These are phyloP conservation scores for Pollenia labialis DNA, from an alignment of 2,888 invertebrate genomes.

Conservation along the genomic window DNA sequence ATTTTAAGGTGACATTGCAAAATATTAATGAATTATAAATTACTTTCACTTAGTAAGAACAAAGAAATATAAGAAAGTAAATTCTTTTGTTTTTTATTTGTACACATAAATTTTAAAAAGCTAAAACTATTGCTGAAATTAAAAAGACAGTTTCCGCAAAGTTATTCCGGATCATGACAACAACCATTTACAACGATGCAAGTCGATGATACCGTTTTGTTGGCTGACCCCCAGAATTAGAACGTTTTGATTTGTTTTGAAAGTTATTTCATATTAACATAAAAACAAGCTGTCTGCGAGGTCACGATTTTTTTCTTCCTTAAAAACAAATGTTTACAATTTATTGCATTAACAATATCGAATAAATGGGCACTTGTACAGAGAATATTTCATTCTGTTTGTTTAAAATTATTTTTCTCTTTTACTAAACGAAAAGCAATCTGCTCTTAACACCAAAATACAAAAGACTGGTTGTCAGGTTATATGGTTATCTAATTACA, in stretches of 20 bases:
- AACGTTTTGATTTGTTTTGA: conserved; percentile 1
- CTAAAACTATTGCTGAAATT: neutral
- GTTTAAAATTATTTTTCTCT: too few species aligned
- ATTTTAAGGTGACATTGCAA: too few species aligned
- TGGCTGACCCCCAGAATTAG: neutral
- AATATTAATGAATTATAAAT: too few species aligned
- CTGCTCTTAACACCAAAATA: too few species aligned
- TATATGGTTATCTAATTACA: too few species aligned
- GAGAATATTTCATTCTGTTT: too few species aligned
- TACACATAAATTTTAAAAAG: neutral
- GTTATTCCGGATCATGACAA: neutral
- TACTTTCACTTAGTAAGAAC: conserved; percentile 26
- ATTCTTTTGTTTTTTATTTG: too few species aligned
- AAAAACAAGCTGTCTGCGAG: conserved; percentile 47
- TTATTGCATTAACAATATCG: neutral
- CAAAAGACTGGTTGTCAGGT: too few species aligned
- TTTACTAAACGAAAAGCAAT: too few species aligned
- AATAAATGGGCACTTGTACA: neutral
- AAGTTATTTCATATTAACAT: neutral
- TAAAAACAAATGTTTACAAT: neutral
- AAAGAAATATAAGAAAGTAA: neutral
- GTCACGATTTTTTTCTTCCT: conserved; percentile 60
- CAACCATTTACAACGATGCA: neutral
- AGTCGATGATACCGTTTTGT: too few species aligned
- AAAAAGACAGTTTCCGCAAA: neutral